A percentile compares a stretch with the other conserved stretches of the same genome.
Evolutionary conservation across 2,113 vertebrate species (phyloP).

Genomic region (Spea multiplicata): DNA sequence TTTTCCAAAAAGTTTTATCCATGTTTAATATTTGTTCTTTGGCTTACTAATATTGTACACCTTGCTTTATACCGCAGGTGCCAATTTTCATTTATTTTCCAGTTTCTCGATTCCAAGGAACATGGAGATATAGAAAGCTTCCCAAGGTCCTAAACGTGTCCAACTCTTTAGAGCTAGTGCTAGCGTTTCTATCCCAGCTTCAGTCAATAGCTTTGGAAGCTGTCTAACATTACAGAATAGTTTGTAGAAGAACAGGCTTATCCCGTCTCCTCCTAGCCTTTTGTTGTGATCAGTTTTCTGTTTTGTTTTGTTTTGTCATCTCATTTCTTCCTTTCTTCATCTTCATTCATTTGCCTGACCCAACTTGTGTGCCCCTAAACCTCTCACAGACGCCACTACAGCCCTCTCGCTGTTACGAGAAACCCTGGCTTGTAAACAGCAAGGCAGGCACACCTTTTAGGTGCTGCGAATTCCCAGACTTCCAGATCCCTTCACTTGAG

Average conservation of each 20-base stretch:
- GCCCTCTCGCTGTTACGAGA: constrained; percentile 95
- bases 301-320: constrained; percentile 50
- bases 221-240: not conserved
- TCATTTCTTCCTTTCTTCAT: constrained; percentile 52
- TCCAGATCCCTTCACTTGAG: constrained; percentile 69
- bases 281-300: constrained; percentile 20
- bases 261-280: not conserved
- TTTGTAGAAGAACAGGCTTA: not conserved
- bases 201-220: constrained; percentile 1
- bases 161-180: not conserved
- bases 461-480: constrained; percentile 87
- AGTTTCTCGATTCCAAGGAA: not conserved
- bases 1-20: not conserved
- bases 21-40: not conserved
- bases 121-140: not conserved
- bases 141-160: not conserved
- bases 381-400: constrained; percentile 88
- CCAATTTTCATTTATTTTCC: not conserved
- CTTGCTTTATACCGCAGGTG: not conserved
- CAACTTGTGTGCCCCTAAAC: constrained; percentile 54
- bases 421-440: constrained; percentile 99
- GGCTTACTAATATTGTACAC: not conserved
- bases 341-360: constrained; percentile 55
- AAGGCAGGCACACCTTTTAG: constrained; percentile 87
- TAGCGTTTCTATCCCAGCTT: not conserved